These are phyloP conservation scores for Ceyx melanurus DNA, from an alignment of 2,113 vertebrate genomes.

Conservation along the genomic window DNA sequence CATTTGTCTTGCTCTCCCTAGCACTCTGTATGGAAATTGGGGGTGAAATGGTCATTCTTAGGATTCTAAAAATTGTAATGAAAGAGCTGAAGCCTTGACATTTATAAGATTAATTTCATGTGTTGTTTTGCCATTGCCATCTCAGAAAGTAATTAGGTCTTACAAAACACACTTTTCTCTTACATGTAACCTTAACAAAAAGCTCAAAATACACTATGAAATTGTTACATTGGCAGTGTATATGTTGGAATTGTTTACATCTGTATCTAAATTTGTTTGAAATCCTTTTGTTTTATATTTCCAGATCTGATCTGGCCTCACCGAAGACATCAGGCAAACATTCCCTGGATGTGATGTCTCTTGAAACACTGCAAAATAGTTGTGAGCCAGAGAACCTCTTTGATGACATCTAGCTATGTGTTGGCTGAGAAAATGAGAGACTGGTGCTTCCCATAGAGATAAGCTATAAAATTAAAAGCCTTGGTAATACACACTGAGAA, in stretches of 20 bases:
- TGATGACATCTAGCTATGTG: conserved; percentile 76
- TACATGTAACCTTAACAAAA: background rate
- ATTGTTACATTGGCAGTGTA: background rate
- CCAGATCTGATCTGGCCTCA: conserved; percentile 68
- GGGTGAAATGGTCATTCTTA: background rate
- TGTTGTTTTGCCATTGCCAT: background rate
- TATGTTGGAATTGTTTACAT: background rate
- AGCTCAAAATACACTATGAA: background rate
- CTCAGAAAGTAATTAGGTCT: background rate
- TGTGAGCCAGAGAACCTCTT: conserved; percentile 83
- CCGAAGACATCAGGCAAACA: conserved; percentile 46
- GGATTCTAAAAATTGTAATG: background rate
- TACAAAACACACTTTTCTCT: background rate
- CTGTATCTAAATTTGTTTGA: background rate
- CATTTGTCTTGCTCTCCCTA: background rate
- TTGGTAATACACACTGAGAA: background rate
- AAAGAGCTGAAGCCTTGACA: background rate
- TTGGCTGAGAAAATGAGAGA: background rate
- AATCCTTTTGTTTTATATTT: conserved; percentile 2
- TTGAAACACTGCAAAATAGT: conserved; percentile 72
- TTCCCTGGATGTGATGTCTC: conserved; percentile 60
- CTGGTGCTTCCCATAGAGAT: background rate
- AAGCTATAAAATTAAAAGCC: background rate
- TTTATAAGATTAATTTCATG: background rate
- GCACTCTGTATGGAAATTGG: background rate